Base-by-base conservation (phyloP, 2,888 invertebrate species). In the Andrena marginata region DNA sequence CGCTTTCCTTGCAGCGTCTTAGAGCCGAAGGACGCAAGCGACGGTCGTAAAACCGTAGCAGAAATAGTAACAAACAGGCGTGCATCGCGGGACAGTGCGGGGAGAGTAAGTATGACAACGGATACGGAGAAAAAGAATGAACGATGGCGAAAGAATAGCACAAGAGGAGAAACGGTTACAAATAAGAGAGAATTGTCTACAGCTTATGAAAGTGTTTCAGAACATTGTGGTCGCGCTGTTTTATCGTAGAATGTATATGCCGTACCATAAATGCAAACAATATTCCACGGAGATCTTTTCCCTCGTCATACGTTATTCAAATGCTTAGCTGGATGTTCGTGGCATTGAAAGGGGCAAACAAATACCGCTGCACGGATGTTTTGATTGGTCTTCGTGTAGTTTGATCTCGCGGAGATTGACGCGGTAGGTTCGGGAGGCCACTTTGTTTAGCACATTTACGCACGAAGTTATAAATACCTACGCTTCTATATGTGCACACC, bases 251-350 rank as follows among this genome's bases (percentile, higher is more conserved):
- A 42, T 42, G 68, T 26, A 33, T 69, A 69, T 42, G 35, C 8
- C 26, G 68, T n/a, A 35, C 23, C 35, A 35, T 23, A 10, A 54
- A 56, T n/a, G 68, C 35, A 23, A 56, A 35, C 23, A 26, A 56
- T 56, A 69, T 69, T 56, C 26, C 56, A 35, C 6, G 23, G 35
- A 56, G 68, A 26, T 33, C 16, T 33, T 69, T 33, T 35, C 56
- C 26, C 26, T 4, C 20, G 20, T n/a, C 29, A 51, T 51, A 26
- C 56, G 26, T 54, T 56, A 56, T 23, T 69, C 35, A 42, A 56
- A 69, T 26, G 26, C 26, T 26, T 33, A 51, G 23, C 23, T 23
- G 23, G 23, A 8, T 20, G 7, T 7, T 20, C 20, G 54, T 54
- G 20, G 6, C 8, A 54, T n/a, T 54, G 54, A 54, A 54, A 5